These are phyloP conservation scores for Rhinoptilus africanus DNA, from an alignment of 2,113 vertebrate genomes.

Conservation along the genomic window DNA sequence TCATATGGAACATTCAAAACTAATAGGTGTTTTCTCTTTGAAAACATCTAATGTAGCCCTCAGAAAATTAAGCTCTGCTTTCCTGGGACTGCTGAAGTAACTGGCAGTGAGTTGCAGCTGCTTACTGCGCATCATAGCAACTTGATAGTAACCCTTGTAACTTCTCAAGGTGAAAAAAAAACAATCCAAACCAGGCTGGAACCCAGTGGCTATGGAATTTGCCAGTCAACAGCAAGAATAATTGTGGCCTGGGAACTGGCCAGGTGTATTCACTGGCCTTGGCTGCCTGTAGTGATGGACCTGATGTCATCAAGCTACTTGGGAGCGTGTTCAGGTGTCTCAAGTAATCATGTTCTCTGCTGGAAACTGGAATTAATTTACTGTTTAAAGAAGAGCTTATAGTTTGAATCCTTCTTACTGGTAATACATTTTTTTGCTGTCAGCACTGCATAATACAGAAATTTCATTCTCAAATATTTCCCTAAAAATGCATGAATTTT, in stretches of 20 bases:
- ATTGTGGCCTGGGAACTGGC: not conserved
- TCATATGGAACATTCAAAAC: not conserved
- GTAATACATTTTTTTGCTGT: not conserved
- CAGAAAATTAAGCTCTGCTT: not conserved
- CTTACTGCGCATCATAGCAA: not conserved
- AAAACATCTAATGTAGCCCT: not conserved
- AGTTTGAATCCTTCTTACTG: not conserved
- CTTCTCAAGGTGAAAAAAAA: not conserved
- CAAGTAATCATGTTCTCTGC: constrained; percentile 1
- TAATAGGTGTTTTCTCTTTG: not conserved
- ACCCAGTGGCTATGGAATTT: not conserved
- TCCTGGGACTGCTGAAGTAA: not conserved
- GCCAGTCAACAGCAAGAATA: not conserved
- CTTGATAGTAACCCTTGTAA: not conserved
- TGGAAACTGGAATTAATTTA: constrained; percentile 31
- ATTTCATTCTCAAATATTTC: not conserved
- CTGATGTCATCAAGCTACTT: not conserved
- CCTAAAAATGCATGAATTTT: not conserved
- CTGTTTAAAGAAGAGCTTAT: not conserved
- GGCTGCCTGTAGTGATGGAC: not conserved
- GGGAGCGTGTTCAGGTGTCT: not conserved
- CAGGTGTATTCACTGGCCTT: not conserved
- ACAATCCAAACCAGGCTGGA: not conserved
- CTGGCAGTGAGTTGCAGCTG: not conserved
- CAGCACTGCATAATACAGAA: not conserved